phyloP scores from a whole-genome alignment of 1,140 invertebrate species.

The Psilanteris sp. region DNA sequence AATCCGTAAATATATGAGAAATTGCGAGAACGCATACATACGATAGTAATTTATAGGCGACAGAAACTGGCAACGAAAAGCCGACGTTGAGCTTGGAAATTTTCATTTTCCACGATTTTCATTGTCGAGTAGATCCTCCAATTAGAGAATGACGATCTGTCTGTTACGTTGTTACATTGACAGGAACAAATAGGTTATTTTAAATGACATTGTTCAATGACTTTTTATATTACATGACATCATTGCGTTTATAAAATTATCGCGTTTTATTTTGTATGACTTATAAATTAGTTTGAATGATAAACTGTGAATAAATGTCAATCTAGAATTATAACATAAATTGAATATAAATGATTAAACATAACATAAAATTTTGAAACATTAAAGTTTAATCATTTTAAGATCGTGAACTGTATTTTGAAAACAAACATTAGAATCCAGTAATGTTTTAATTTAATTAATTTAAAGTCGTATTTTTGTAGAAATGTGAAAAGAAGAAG shows the following conservation, averaged over 20 bases:
- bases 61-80: slow-evolving; percentile 37
- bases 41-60: slow-evolving; percentile 52
- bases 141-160: slow-evolving; percentile 52
- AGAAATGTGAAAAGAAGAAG: not conserved
- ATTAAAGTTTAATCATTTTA: slow-evolving; percentile 5
- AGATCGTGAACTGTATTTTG: slow-evolving; percentile 10
- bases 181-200: slow-evolving; percentile 53
- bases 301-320: not conserved
- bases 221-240: slow-evolving; percentile 14
- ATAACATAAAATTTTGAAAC: slow-evolving; percentile 10
- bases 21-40: slow-evolving; percentile 31
- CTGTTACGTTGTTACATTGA: slow-evolving; percentile 35
- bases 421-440: not conserved
- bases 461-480: slow-evolving; percentile 23
- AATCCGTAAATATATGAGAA: slow-evolving; percentile 57
- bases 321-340: too few species aligned
- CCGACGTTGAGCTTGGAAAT: slow-evolving; percentile 42
- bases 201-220: slow-evolving; percentile 24
- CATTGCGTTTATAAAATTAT: slow-evolving; percentile 26
- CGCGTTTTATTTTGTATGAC: slow-evolving; percentile 5
- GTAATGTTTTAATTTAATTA: slow-evolving; percentile 13
- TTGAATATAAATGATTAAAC: slow-evolving; percentile 2
- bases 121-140: slow-evolving; percentile 48
- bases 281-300: not conserved
- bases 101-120: slow-evolving; percentile 53